Percentiles rank a stretch among this genome's conserved stretches.
Conservation (phyloP, 2,113 vertebrate genomes). For the Nansenia antarctica region DNA sequence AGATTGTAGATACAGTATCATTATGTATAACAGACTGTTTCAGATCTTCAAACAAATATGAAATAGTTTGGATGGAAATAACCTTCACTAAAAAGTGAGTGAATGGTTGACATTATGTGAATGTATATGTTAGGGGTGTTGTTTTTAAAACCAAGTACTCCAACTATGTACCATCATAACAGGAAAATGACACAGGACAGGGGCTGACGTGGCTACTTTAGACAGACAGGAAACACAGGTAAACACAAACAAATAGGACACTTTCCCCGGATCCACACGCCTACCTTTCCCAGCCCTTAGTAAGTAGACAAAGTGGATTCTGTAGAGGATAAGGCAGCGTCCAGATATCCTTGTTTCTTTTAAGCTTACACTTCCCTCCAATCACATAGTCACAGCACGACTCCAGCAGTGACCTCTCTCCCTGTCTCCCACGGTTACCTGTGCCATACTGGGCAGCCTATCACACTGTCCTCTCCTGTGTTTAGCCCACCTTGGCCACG, state of each 20-base stretch:
- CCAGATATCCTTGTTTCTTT: conserved; percentile 33
- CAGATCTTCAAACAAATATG: not conserved
- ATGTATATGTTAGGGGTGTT: not conserved
- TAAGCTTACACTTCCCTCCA: conserved; percentile 11
- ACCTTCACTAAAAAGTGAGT: not conserved
- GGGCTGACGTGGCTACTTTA: not conserved
- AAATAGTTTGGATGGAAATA: not conserved
- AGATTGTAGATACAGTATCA: conserved; percentile 22
- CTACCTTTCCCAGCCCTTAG: too few relatives aligned
- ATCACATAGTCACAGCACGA: conserved; percentile 20
- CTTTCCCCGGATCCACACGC: not conserved
- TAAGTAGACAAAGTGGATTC: too few relatives aligned
- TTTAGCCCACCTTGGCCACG: conserved; percentile 50
- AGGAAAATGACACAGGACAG: not conserved
- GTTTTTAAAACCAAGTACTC: not conserved
- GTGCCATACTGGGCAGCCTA: conserved; percentile 23
- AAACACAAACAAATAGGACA: not conserved
- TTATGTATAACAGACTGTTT: not conserved
- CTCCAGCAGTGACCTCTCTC: conserved; percentile 23
- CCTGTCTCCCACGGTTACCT: conserved; percentile 19
- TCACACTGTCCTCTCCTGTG: conserved; percentile 36
- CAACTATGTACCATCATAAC: not conserved
- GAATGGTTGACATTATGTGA: not conserved
- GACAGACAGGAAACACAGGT: not conserved
- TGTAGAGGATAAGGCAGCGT: too few relatives aligned